Base-by-base conservation (phyloP, 2,113 vertebrate species). In the Anhinga anhinga region DNA sequence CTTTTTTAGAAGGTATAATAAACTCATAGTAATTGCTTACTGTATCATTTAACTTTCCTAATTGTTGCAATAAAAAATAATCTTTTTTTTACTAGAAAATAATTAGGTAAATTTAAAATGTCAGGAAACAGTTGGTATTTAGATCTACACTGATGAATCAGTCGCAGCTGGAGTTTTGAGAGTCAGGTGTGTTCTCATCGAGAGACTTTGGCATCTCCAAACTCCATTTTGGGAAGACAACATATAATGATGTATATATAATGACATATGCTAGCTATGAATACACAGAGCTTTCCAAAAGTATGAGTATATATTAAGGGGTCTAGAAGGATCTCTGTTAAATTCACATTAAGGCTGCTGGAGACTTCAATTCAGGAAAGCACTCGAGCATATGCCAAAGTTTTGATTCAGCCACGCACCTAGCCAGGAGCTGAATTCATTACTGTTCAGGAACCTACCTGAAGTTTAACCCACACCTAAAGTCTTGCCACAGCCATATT, bases 131-230 rank as follows among this genome's bases (percentile, higher is more conserved):
- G 9, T 26, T 79, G 22, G 2, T 38, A 18, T 63, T 80, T 80
- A 20, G 11, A 42, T 44, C 29, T 62, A 21, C 16, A 7, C 13
- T 62, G 19, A 32, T 2, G 2, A 82, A 72, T 63, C 10, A 13
- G 32, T 45, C 36, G 25, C 38, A 85, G 82, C 1, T 69, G 27
- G 44, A 52, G 49, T 63, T 92, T 11, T 69, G 78, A 77, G 42
- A 20, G 61, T 65, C 62, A 45, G 7, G 13, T 80, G 12, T 72
- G 23, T 7, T 90, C 36, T 47, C 16, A 4, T 7, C 0, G 0
- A 81, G 61, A 88, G 15, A 52, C 2, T 5, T 42, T 40, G 17
- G 26, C 62, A 49, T 15, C 53, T 95, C 49, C 71, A 90, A 77
- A 83, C 19, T 32, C 47, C 7, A 5, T 74, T 87, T 96, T 70